Conservation (phyloP, 2,113 vertebrate genomes). For the Romanogobio albipinnatus region DNA sequence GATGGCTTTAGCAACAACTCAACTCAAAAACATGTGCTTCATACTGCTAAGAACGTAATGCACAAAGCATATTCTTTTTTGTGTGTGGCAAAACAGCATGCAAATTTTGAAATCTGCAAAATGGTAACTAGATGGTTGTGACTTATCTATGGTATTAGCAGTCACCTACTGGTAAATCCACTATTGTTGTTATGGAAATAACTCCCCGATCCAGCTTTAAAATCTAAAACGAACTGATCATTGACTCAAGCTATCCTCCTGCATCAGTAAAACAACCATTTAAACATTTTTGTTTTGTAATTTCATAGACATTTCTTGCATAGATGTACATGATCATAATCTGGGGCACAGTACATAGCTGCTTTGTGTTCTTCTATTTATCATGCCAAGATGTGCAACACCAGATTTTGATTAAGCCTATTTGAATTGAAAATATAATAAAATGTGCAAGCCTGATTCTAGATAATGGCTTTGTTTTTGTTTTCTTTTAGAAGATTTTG, state of each 20-base stretch:
- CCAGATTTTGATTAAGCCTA: slow-evolving; percentile 72
- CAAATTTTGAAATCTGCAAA: slow-evolving; percentile 38
- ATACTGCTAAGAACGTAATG: background rate
- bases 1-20: background rate
- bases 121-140: slow-evolving; percentile 46
- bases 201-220: background rate
- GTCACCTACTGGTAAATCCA: background rate
- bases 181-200: slow-evolving; percentile 1
- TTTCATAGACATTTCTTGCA: slow-evolving; percentile 50
- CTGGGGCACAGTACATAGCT: slow-evolving; percentile 70
- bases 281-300: slow-evolving; percentile 30
- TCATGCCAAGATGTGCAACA: slow-evolving; percentile 71
- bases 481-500: background rate
- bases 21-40: slow-evolving; percentile 27
- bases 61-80: slow-evolving; percentile 37
- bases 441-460: slow-evolving; percentile 70
- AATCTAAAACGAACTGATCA: slow-evolving; percentile 48
- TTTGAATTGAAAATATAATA: slow-evolving; percentile 74
- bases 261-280: slow-evolving; percentile 44
- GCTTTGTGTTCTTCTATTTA: slow-evolving; percentile 73
- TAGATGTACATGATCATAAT: slow-evolving; percentile 75
- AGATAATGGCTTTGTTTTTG: slow-evolving; percentile 54
- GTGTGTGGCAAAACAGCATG: slow-evolving; percentile 60
- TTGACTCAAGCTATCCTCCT: slow-evolving; percentile 2
- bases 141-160: slow-evolving; percentile 31